phyloP scores from a whole-genome alignment of 1,140 invertebrate genomes.

The Megalonaias nervosa region DNA sequence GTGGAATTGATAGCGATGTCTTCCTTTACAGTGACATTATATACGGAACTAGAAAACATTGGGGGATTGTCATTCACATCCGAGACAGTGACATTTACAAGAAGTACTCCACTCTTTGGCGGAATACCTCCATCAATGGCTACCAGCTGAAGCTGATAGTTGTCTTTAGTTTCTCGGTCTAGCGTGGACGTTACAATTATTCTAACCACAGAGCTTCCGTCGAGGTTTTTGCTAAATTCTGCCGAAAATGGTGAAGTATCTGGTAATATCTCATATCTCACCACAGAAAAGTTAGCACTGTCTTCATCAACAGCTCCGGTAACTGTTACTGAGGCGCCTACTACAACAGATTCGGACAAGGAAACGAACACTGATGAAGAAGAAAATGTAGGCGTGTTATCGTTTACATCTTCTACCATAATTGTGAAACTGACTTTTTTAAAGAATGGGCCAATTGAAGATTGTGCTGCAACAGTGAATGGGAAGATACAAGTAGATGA shows the following conservation, averaged over 20 bases:
- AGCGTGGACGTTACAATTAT: constrained; percentile 11
- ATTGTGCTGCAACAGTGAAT: constrained; percentile 48
- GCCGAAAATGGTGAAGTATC: constrained; percentile 16
- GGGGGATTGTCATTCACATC: constrained; percentile 94
- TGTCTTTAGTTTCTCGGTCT: constrained; percentile 22
- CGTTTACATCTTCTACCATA: constrained; percentile 31
- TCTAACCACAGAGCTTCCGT: constrained; percentile 7
- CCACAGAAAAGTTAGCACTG: constrained; percentile 20
- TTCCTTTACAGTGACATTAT: constrained; percentile 33
- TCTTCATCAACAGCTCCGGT: constrained; percentile 28
- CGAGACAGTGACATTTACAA: constrained; percentile 87
- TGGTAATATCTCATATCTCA: constrained; percentile 8
- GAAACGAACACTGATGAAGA: constrained; percentile 1
- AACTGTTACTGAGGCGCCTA: constrained; percentile 19
- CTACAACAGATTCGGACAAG: constrained; percentile 18
- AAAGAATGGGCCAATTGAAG: constrained; percentile 19
- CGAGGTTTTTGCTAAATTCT: not conserved
- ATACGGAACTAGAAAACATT: constrained; percentile 86
- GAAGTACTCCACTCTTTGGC: constrained; percentile 77
- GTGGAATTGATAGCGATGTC: constrained; percentile 30
- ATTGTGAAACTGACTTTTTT: constrained; percentile 21
- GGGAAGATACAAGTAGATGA: constrained; percentile 38
- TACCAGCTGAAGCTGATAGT: constrained; percentile 13
- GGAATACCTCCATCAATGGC: constrained; percentile 19
- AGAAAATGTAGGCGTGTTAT: constrained; percentile 31